phyloP scores from a whole-genome alignment of 2,797 vertebrate species.

The Centroberyx gerrardi region DNA sequence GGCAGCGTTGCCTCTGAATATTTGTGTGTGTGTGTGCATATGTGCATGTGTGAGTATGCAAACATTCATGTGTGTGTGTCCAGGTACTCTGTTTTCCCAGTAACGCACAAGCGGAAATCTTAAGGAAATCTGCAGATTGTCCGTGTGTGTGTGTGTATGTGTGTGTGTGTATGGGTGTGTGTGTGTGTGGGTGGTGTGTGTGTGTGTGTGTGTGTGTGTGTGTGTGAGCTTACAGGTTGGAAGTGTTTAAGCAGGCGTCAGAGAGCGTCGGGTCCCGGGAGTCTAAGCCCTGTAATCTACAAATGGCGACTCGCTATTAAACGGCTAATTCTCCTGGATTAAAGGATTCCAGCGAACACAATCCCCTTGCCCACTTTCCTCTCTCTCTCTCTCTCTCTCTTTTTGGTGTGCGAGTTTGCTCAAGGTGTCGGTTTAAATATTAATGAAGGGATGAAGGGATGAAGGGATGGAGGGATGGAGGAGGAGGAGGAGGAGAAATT shows the following conservation, averaged over 20 bases:
- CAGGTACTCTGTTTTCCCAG: too few relatives aligned
- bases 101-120: too few relatives aligned
- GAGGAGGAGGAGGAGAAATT: conserved; percentile 68
- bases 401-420: conserved; percentile 70
- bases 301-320: conserved; percentile 85
- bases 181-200: conserved; percentile 1
- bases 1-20: conserved; percentile 41
- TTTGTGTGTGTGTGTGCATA: neutral
- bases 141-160: too few relatives aligned
- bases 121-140: too few relatives aligned
- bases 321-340: conserved; percentile 85
- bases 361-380: conserved; percentile 69
- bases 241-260: conserved; percentile 80
- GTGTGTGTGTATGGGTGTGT: too few relatives aligned
- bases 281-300: conserved; percentile 83
- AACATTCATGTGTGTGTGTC: too few relatives aligned
- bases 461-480: conserved; percentile 56
- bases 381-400: neutral
- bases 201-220: neutral
- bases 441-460: conserved; percentile 76
- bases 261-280: conserved; percentile 72
- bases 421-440: conserved; percentile 84
- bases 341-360: conserved; percentile 83
- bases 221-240: conserved; percentile 32
- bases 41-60: conserved; percentile 3